Evolutionary conservation across 1,140 invertebrate genomes (phyloP).

Genomic region (Drosophila sulfurigaster): DNA sequence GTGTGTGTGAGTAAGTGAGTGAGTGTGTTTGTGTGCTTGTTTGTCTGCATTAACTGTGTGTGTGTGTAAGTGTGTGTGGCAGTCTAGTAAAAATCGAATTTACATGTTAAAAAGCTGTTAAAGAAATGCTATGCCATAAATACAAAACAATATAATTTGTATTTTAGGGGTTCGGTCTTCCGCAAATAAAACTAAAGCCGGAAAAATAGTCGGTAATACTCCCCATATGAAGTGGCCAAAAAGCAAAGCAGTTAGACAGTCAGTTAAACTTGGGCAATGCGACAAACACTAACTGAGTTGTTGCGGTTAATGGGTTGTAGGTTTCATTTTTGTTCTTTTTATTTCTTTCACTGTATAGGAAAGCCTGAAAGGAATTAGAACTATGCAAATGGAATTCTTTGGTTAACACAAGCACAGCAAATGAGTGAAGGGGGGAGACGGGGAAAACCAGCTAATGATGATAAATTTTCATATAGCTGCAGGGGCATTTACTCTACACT

Average conservation of each 20-base stretch:
- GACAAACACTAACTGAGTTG: constrained; percentile 57
- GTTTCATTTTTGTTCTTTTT: constrained; percentile 20
- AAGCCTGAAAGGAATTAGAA: constrained; percentile 38
- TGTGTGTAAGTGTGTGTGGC: constrained; percentile 22
- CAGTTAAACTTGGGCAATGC: constrained; percentile 27
- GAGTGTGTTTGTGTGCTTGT: constrained; percentile 6
- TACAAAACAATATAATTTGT: constrained; percentile 68
- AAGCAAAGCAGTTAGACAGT: constrained; percentile 23
- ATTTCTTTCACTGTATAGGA: constrained; percentile 11
- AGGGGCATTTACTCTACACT: constrained; percentile 8
- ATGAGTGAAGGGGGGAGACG: neutral
- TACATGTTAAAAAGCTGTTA: constrained; percentile 80
- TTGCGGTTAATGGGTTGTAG: constrained; percentile 52
- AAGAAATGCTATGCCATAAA: constrained; percentile 69
- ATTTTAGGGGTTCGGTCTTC: constrained; percentile 37
- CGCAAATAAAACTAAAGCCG: constrained; percentile 1
- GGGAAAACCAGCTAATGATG: constrained; percentile 38
- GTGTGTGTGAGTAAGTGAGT: constrained; percentile 42
- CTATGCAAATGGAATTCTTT: constrained; percentile 47
- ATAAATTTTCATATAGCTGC: constrained; percentile 43
- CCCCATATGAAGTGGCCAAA: constrained; percentile 18
- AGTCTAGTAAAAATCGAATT: constrained; percentile 72
- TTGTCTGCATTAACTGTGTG: constrained; percentile 17
- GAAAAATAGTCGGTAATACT: constrained; percentile 9
- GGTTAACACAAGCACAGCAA: neutral